phyloP scores from a whole-genome alignment of 2,113 vertebrate species.

The Nesogale talazaci region DNA sequence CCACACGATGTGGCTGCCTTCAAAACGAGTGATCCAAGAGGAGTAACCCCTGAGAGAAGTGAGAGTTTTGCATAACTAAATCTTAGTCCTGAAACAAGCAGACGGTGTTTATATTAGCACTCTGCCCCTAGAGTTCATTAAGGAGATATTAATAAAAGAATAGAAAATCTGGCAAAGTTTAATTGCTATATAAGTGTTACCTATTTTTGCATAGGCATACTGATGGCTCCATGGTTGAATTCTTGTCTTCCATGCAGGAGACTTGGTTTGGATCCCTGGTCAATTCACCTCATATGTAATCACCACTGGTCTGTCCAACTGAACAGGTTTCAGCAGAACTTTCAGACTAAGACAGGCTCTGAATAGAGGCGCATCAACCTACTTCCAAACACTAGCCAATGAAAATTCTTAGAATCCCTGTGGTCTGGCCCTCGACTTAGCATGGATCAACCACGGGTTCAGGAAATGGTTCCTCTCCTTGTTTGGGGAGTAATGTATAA shows the following conservation, averaged over 20 bases:
- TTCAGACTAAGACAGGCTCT: not conserved
- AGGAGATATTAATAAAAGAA: not conserved
- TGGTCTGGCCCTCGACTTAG: not conserved
- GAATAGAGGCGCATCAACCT: not conserved
- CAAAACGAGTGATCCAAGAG: not conserved
- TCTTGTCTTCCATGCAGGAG: not conserved
- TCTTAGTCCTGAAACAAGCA: not conserved
- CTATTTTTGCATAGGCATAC: not conserved
- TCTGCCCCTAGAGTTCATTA: not conserved
- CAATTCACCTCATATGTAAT: not conserved
- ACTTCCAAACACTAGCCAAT: not conserved
- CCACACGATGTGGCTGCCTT: not conserved
- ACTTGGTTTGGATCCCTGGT: not conserved
- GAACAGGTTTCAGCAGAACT: not conserved
- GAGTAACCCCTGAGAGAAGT: not conserved
- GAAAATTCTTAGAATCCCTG: not conserved
- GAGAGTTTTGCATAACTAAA: not conserved
- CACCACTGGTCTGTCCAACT: not conserved
- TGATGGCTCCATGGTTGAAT: not conserved
- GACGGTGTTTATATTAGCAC: not conserved
- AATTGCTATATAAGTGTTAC: not conserved
- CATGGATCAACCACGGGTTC: not conserved
- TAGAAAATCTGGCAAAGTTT: not conserved
- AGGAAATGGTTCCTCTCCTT: not conserved
- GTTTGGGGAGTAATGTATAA: not conserved